Evolutionary conservation across 2,888 invertebrate species (phyloP).

Genomic region (Mamestra brassicae): DNA sequence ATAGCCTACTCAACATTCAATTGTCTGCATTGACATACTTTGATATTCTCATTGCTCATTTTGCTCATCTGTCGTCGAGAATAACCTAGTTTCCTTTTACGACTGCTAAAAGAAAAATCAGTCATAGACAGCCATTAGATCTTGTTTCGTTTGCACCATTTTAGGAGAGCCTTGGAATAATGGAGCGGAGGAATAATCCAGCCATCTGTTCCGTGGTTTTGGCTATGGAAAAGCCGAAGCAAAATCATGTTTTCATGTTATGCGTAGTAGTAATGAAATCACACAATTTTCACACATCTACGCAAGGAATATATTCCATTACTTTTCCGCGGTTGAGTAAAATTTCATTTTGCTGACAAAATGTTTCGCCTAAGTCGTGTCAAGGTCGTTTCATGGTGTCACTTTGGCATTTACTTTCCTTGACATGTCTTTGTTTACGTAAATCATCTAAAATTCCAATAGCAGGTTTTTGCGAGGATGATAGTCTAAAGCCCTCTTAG

Average conservation of each 20-base stretch:
- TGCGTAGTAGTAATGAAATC: neutral
- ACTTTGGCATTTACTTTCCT: neutral
- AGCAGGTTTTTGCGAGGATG: neutral
- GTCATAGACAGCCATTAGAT: neutral
- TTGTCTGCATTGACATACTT: conserved; percentile 44
- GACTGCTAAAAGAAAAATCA: conserved; percentile 16
- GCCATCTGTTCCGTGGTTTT: neutral
- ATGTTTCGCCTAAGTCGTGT: neutral
- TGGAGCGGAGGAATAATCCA: no score
- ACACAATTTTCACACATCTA: neutral
- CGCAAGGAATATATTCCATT: neutral
- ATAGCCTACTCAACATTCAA: conserved; percentile 30
- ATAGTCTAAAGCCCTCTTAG: neutral
- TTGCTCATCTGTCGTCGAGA: conserved; percentile 20
- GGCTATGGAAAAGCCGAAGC: neutral
- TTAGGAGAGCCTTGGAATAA: neutral
- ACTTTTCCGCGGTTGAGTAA: neutral
- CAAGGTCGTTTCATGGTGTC: neutral
- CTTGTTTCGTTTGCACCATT: neutral
- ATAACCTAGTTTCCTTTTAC: conserved; percentile 36
- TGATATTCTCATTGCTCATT: conserved; percentile 16
- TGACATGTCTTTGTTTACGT: neutral
- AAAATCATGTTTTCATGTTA: neutral
- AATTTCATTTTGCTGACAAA: neutral
- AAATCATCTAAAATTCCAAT: neutral